These are phyloP conservation scores for Thalassophryne amazonica DNA, from an alignment of 2,797 vertebrate species.

Conservation along the genomic window DNA sequence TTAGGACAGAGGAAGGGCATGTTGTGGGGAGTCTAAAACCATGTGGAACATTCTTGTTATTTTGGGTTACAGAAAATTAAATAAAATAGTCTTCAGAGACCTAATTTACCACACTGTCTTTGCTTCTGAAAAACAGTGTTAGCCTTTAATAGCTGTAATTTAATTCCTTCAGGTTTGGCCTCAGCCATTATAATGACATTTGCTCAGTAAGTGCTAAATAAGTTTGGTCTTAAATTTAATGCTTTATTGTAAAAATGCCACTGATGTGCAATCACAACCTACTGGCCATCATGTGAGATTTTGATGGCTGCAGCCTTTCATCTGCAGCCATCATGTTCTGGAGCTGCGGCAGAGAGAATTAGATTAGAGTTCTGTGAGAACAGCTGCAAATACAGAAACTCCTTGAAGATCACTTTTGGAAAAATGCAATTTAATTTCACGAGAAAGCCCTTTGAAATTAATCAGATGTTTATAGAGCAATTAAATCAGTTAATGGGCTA, in stretches of 20 bases:
- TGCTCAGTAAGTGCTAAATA: conserved; percentile 42
- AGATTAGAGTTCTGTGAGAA: conserved; percentile 38
- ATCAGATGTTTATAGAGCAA: conserved; percentile 71
- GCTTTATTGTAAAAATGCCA: conserved; percentile 30
- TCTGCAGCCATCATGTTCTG: conserved; percentile 27
- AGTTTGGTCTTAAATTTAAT: conserved; percentile 28
- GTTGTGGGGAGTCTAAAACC: too few relatives aligned
- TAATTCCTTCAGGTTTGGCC: conserved; percentile 29
- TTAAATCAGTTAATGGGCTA: conserved; percentile 55
- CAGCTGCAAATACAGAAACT: conserved; percentile 35
- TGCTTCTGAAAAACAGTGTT: not conserved
- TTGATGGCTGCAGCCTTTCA: conserved; percentile 15
- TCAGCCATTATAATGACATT: conserved; percentile 42
- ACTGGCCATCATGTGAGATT: conserved; percentile 31
- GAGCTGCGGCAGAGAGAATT: conserved; percentile 27
- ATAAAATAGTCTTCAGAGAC: not conserved
- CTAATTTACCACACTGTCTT: not conserved
- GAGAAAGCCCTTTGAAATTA: conserved; percentile 63
- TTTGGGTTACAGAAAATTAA: too few relatives aligned
- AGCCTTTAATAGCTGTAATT: conserved; percentile 25
- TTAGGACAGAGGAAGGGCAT: too few relatives aligned
- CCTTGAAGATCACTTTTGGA: conserved; percentile 63
- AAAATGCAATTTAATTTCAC: conserved; percentile 62
- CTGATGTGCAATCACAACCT: conserved; percentile 54
- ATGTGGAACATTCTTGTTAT: too few relatives aligned